A percentile compares a stretch with the other conserved stretches of the same genome.
Conservation (phyloP, 2,797 vertebrate species). For the Syndactyla subalaris region DNA sequence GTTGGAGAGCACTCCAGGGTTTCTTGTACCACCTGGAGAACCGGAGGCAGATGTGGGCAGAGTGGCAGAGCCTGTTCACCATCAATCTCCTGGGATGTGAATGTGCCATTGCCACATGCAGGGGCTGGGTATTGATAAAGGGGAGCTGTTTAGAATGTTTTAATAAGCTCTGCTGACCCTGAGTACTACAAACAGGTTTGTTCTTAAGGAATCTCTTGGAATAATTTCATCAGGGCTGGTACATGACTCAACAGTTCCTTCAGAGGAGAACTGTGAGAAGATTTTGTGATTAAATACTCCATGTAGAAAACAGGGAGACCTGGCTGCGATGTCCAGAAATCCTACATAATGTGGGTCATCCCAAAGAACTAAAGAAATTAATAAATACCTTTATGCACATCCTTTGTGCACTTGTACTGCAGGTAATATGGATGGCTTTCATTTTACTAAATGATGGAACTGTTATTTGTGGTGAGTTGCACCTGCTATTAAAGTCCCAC, state of each 20-base stretch:
- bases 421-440: neutral
- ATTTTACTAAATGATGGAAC: neutral
- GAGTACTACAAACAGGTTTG: neutral
- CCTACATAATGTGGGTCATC: neutral
- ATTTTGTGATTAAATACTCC: neutral
- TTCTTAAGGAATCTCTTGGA: neutral
- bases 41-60: neutral
- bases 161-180: neutral
- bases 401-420: neutral
- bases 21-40: neutral
- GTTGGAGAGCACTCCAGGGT: neutral
- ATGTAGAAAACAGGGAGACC: neutral
- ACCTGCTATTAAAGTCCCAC: neutral
- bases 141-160: neutral
- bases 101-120: neutral
- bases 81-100: neutral
- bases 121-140: neutral
- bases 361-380: neutral
- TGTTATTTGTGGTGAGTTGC: neutral
- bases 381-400: no score
- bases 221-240: neutral
- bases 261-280: neutral
- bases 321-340: neutral
- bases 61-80: neutral
- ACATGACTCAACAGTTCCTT: neutral